phyloP scores from a whole-genome alignment of 2,797 vertebrate genomes.

The Odontamblyopus rebecca region DNA sequence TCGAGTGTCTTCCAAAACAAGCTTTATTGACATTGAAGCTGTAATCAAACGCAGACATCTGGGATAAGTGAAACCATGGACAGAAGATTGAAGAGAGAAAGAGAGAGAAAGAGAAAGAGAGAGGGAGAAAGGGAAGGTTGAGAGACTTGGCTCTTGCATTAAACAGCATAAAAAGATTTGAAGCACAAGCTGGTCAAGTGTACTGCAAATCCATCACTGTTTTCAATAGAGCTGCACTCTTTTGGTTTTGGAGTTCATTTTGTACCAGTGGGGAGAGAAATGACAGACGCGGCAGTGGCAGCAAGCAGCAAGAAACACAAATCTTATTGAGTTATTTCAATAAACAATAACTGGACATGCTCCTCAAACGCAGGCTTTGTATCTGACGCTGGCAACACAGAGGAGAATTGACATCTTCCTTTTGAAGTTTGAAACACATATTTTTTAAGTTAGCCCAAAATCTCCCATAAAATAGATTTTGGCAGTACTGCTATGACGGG shows the following conservation, averaged over 20 bases:
- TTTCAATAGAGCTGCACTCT: slow-evolving; percentile 33
- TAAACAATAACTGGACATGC: neutral
- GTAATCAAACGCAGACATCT: slow-evolving; percentile 72
- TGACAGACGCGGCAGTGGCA: slow-evolving; percentile 8
- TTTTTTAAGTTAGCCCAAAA: slow-evolving; percentile 5
- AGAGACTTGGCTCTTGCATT: slow-evolving; percentile 38
- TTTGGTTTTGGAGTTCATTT: slow-evolving; percentile 25
- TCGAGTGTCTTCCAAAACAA: slow-evolving; percentile 70
- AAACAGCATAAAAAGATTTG: slow-evolving; percentile 47
- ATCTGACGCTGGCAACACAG: slow-evolving; percentile 14
- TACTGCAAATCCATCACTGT: slow-evolving; percentile 35
- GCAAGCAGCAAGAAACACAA: neutral
- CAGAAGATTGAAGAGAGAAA: neutral
- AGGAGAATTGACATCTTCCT: slow-evolving; percentile 26
- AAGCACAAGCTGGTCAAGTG: slow-evolving; percentile 42
- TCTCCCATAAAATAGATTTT: slow-evolving; percentile 2
- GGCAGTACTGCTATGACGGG: neutral
- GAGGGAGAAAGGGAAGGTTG: slow-evolving; percentile 5
- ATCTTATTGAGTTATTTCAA: slow-evolving; percentile 8
- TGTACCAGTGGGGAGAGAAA: slow-evolving; percentile 17
- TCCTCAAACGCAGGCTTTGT: slow-evolving; percentile 18
- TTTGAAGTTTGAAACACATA: slow-evolving; percentile 1
- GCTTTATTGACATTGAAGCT: slow-evolving; percentile 60
- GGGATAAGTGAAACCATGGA: slow-evolving; percentile 57
- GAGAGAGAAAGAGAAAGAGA: neutral